Evolutionary conservation across 2,113 vertebrate genomes (phyloP), one percentile per base, ranked within the genome.

Genomic region (Albula goreensis): DNA sequence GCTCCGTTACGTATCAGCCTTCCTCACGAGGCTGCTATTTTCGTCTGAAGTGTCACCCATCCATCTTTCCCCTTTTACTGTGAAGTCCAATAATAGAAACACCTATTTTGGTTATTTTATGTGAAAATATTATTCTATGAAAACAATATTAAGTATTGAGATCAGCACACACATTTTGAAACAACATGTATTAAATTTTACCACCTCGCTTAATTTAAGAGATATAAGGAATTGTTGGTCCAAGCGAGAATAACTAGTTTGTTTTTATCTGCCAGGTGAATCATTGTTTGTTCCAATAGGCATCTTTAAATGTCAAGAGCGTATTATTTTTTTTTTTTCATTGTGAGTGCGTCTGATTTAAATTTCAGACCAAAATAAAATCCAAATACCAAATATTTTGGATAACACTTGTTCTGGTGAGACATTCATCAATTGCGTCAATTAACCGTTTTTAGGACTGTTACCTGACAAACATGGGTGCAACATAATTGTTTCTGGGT

Each of bases 51-150:
- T 94, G 92, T 93, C 93, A 93, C 91, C 90, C 91, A 93, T 94
- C 92, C 93, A 93, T 93, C 91, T 90, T 90, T 86, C 91, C 88
- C 87, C 88, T 92, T 91, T 94, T 92, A 93, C 93, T 92, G 89
- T 87, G 88, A 88, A 91, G 86, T 87, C 94, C 90, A 88, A 87
- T 93, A 95, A 95, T 96, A 96, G 94, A 93, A 66, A 90, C 87
- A 2, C 41, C 57, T 50, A 66, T 63, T 85, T 78, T 80, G 78
- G 48, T 25, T 31, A 66, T 66, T 79, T 70, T 19, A 70, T 70
- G 15, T 70, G 15, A 70, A 19, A n/a, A 70, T 56, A 56, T 41
- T 41, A 41, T 41, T 41, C 31, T 41, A 1, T 41, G 7, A 70
- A 70, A 70, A 70, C 15, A 79, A 79, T 31, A 12, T 66, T 19